Conservation (phyloP, 2,113 vertebrate genomes). For the Lycocorax pyrrhopterus region DNA sequence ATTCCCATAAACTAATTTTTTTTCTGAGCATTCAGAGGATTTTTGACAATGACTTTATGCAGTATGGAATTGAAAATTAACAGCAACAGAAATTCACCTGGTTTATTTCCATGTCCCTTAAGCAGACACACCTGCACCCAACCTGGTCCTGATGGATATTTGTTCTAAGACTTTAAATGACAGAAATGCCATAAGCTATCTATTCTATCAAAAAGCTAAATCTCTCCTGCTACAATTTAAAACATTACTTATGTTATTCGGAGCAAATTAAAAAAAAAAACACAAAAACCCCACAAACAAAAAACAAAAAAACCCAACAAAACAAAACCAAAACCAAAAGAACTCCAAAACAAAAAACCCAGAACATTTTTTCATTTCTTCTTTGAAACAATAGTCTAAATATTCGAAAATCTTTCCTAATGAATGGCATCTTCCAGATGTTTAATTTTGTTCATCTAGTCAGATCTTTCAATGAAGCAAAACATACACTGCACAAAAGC, state of each 20-base stretch:
- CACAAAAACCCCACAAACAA: no score
- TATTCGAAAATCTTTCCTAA: not conserved
- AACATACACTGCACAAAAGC: not conserved
- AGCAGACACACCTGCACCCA: not conserved
- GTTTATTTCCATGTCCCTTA: not conserved
- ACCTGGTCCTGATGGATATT: not conserved
- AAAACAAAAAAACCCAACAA: no score
- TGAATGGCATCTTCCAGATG: not conserved
- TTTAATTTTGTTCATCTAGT: not conserved
- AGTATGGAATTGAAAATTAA: not conserved
- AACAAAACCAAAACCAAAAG: not conserved
- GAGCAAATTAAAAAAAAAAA: not conserved
- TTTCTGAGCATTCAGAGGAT: not conserved
- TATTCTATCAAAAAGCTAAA: not conserved
- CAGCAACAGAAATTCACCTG: not conserved
- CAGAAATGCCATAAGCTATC: not conserved
- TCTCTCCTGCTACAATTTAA: not conserved
- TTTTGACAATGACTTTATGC: not conserved
- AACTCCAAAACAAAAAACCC: not conserved
- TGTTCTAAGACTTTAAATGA: not conserved
- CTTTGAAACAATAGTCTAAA: not conserved
- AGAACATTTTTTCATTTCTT: not conserved
- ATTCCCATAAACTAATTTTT: not conserved
- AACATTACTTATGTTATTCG: not conserved
- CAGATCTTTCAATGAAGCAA: not conserved